A percentile compares a stretch with the other conserved stretches of the same genome.
Evolutionary conservation across 1,140 invertebrate genomes (phyloP).

Genomic region (Papilio polytes): DNA sequence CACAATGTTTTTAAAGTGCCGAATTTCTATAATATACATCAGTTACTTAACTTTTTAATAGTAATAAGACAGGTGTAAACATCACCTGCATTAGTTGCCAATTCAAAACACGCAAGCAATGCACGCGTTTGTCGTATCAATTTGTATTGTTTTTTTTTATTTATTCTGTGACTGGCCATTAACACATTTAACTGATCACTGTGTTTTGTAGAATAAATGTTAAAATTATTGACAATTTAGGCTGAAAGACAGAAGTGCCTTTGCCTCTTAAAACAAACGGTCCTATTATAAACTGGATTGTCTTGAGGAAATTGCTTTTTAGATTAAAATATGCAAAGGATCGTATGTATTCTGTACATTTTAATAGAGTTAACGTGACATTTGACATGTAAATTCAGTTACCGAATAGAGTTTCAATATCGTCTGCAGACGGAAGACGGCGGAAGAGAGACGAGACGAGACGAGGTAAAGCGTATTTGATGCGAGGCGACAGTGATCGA

Average conservation of each 20-base stretch:
- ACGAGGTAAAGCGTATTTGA: slow-evolving; percentile 12
- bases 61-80: no score
- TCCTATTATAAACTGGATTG: not conserved
- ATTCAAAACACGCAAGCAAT: no score
- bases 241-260: not conserved
- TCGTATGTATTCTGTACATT: slow-evolving; percentile 6
- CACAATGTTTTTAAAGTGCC: no score
- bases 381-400: slow-evolving; percentile 24
- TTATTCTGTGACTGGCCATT: no score
- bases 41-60: no score
- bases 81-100: no score
- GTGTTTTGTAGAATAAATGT: not conserved
- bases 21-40: no score
- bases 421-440: not conserved
- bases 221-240: not conserved
- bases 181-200: no score
- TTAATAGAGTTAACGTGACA: slow-evolving; percentile 9
- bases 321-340: slow-evolving; percentile 18
- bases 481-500: slow-evolving; percentile 4
- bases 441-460: not conserved
- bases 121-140: no score
- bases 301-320: slow-evolving; percentile 1
- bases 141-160: no score
- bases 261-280: not conserved
- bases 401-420: slow-evolving; percentile 14